phyloP scores from a whole-genome alignment of 2,113 vertebrate genomes.

The Callipepla californica region DNA sequence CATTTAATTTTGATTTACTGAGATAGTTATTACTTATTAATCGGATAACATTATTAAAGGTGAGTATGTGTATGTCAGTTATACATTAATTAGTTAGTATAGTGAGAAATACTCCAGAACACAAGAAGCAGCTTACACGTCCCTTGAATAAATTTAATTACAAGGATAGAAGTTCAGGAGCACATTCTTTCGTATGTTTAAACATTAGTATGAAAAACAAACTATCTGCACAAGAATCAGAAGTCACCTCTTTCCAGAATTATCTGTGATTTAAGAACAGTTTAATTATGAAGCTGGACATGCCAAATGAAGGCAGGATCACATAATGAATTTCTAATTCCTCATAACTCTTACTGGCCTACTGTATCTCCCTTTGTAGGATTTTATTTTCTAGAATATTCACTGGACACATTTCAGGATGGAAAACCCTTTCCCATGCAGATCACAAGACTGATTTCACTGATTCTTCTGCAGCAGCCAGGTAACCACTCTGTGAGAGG shows the following conservation, averaged over 20 bases:
- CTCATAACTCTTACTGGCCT: neutral
- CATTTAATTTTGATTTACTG: conserved; percentile 76
- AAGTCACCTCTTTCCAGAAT: neutral
- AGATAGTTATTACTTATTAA: conserved; percentile 67
- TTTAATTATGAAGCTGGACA: neutral
- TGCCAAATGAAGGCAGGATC: neutral
- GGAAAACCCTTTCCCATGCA: neutral
- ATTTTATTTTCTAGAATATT: neutral
- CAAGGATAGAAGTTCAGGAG: conserved; percentile 19
- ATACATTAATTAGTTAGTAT: conserved; percentile 68
- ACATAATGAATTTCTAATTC: neutral
- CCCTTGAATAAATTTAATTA: conserved; percentile 44
- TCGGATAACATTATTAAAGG: conserved; percentile 55
- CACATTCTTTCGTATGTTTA: neutral
- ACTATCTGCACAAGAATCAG: neutral
- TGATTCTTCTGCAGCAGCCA: conserved; percentile 55
- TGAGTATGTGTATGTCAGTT: conserved; percentile 37
- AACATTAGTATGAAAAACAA: neutral
- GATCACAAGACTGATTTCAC: neutral
- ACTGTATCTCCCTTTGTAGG: fast-evolving
- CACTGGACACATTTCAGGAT: fast-evolving
- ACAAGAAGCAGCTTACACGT: conserved; percentile 24
- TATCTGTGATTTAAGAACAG: neutral
- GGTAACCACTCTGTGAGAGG: neutral
- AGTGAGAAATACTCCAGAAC: conserved; percentile 49